A percentile compares a stretch with the other conserved stretches of the same genome.
These are phyloP conservation scores for Gallinago solitaria DNA, from an alignment of 2,797 vertebrate genomes.

Conservation along the genomic window DNA sequence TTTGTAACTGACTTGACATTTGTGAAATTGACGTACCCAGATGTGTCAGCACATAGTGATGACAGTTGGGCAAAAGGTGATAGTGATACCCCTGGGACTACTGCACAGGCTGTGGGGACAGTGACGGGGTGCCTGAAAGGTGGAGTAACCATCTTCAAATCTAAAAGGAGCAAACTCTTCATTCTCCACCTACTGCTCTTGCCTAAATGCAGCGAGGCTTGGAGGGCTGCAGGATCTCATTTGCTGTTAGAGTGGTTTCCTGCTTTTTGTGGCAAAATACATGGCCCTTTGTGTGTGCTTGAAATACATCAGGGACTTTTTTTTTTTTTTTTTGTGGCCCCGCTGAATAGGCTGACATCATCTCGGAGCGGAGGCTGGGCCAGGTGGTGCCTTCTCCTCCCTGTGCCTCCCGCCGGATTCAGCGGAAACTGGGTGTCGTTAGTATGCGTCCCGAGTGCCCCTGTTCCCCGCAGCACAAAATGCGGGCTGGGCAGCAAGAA, in stretches of 20 bases:
- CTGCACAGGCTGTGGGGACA: neutral
- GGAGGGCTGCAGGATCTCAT: neutral
- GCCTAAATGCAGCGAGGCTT: neutral
- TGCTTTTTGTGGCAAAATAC: neutral
- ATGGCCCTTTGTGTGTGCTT: neutral
- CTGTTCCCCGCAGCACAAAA: constrained; percentile 23
- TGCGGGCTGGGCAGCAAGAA: constrained; percentile 40
- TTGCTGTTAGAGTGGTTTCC: neutral
- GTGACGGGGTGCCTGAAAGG: neutral
- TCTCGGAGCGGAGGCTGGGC: neutral
- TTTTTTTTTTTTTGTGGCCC: neutral
- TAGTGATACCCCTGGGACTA: neutral
- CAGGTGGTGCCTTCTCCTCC: neutral
- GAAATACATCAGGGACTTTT: neutral
- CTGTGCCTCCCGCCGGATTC: neutral
- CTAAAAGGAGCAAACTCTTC: neutral
- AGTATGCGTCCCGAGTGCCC: constrained; percentile 15
- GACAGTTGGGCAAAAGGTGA: neutral
- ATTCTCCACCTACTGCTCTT: neutral
- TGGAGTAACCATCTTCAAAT: neutral
- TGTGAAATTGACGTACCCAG: neutral
- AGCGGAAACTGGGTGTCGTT: neutral
- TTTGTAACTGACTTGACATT: neutral
- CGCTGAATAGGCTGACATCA: neutral
- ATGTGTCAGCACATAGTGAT: neutral